Conservation (phyloP, 2,888 invertebrate genomes). For the Acanthococcus lagerstroemiae region DNA sequence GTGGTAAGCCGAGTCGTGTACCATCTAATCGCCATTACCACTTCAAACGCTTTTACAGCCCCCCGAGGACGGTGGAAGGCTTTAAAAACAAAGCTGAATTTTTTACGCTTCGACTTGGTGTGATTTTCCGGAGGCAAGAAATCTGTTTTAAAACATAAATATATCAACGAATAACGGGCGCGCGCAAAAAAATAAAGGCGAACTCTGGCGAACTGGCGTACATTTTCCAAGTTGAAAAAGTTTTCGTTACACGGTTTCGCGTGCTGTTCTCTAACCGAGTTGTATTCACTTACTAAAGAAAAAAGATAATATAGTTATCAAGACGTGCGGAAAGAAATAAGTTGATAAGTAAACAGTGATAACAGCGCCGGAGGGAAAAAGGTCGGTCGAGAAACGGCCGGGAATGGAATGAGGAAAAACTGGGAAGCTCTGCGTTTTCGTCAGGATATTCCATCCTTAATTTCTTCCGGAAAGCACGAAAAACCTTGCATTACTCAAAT, state of each 20-base stretch:
- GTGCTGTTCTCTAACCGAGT: conserved; percentile 9
- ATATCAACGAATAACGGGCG: not conserved
- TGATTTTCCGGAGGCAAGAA: not conserved
- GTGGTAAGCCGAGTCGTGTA: too few species aligned
- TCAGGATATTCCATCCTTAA: conserved; percentile 25
- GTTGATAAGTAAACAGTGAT: conserved; percentile 29
- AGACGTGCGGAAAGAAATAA: conserved; percentile 27
- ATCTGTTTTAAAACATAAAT: not conserved
- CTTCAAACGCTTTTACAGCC: not conserved
- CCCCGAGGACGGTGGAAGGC: not conserved
- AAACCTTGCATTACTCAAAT: conserved; percentile 1
- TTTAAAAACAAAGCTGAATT: not conserved
- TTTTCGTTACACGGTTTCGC: not conserved
- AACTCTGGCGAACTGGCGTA: too few species aligned
- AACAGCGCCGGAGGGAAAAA: conserved; percentile 26
- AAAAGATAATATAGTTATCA: conserved; percentile 25
- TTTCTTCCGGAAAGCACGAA: conserved; percentile 22
- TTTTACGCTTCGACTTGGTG: not conserved
- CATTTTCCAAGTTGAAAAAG: not conserved
- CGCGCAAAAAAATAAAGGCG: not conserved
- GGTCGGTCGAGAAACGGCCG: not conserved
- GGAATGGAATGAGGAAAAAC: not conserved
- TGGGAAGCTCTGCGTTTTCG: not conserved
- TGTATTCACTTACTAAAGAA: conserved; percentile 14
- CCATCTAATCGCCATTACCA: too few species aligned